Percentiles rank a stretch among this genome's conserved stretches.
phyloP scores from a whole-genome alignment of 2,888 invertebrate species.

The Pachycephus smyrnensis region DNA sequence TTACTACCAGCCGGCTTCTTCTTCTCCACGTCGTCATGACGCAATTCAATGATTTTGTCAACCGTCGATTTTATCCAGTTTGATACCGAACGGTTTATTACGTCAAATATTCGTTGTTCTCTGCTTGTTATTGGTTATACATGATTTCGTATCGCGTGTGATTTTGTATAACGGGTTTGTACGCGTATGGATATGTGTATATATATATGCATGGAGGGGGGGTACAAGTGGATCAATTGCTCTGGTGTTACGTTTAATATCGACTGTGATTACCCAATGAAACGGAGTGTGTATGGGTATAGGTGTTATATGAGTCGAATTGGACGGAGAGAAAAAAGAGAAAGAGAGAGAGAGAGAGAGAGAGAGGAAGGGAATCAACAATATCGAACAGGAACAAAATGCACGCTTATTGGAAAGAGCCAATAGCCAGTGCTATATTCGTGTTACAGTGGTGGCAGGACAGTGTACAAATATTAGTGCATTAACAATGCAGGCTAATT shows the following conservation, averaged over 20 bases:
- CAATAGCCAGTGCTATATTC: slow-evolving; percentile 19
- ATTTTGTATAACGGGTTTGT: neutral
- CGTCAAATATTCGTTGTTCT: neutral
- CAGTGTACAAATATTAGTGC: slow-evolving; percentile 66
- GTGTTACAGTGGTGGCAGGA: slow-evolving; percentile 51
- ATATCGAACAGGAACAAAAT: slow-evolving; percentile 16
- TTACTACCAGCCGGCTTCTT: neutral
- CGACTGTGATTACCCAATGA: neutral
- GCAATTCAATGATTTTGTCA: neutral
- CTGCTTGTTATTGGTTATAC: neutral
- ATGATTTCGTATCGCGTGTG: neutral
- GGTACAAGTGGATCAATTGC: neutral
- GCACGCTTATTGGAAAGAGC: slow-evolving; percentile 20
- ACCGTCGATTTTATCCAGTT: neutral
- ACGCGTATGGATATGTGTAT: too few relatives aligned
- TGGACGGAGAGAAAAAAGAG: slow-evolving; percentile 44
- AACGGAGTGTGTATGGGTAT: neutral
- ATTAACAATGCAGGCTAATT: slow-evolving; percentile 68
- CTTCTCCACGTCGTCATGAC: neutral
- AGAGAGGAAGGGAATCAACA: slow-evolving; percentile 21
- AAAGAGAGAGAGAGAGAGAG: neutral
- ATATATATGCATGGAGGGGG: neutral
- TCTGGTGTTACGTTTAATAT: neutral
- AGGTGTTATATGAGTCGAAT: neutral
- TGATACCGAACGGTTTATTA: neutral